phyloP scores from a whole-genome alignment of 35 echinoderm and acorn worm species.

The Ophioderma brevispina region DNA sequence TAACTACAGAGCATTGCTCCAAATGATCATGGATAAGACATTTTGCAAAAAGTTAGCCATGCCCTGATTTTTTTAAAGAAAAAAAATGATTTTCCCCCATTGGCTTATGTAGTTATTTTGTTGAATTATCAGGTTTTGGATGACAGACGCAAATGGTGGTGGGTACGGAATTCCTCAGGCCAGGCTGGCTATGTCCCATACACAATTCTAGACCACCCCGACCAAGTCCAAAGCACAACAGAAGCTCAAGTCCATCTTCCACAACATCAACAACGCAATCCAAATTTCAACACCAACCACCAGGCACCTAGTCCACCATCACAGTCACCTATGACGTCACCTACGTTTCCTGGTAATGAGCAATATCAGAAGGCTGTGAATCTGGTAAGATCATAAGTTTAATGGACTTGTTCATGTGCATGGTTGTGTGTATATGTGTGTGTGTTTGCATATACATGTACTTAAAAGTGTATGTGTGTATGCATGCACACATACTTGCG shows the following conservation, averaged over 20 bases:
- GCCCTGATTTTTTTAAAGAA: background rate
- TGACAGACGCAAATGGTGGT: constrained; percentile 93
- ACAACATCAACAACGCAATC: constrained; percentile 35
- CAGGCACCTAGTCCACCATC: constrained; percentile 45
- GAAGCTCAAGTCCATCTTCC: constrained; percentile 15
- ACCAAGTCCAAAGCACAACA: constrained; percentile 1
- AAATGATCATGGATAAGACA: too few relatives aligned
- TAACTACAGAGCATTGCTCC: too few relatives aligned
- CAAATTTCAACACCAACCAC: constrained; percentile 62
- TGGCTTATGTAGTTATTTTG: too few relatives aligned
- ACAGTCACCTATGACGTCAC: constrained; percentile 27
- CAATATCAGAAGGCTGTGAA: constrained; percentile 4
- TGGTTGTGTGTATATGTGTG: too few relatives aligned
- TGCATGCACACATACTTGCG: too few relatives aligned
- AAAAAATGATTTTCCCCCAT: too few relatives aligned
- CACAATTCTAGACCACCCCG: constrained; percentile 67
- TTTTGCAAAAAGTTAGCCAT: background rate
- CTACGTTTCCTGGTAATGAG: constrained; percentile 31
- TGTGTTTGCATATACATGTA: too few relatives aligned
- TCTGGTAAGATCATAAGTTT: constrained; percentile 7
- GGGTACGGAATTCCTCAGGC: constrained; percentile 91
- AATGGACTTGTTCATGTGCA: too few relatives aligned
- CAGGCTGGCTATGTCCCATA: constrained; percentile 89
- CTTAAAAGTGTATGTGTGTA: too few relatives aligned
- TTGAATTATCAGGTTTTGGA: constrained; percentile 72